Evolutionary conservation across 2,797 vertebrate species (phyloP).

Genomic region (Nyctalus aviator): DNA sequence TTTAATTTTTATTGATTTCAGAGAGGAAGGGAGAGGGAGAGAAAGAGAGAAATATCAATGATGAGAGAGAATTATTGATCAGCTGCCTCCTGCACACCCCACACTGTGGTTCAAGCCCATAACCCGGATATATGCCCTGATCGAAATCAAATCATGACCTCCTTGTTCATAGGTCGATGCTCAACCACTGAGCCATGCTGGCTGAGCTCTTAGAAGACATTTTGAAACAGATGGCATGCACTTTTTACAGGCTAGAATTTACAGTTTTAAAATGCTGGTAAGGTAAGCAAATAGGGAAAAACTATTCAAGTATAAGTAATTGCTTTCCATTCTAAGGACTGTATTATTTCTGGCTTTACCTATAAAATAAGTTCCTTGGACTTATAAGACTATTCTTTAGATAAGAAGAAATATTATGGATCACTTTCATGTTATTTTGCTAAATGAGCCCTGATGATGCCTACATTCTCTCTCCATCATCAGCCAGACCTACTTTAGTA

Average conservation of each 20-base stretch:
- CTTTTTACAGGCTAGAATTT: not conserved
- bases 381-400: not conserved
- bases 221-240: conserved; percentile 35
- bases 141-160: too few species aligned
- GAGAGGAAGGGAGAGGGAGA: too few species aligned
- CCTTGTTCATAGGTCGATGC: too few species aligned
- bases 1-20: too few species aligned
- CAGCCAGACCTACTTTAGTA: not conserved
- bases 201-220: not conserved
- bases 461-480: not conserved
- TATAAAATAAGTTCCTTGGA: not conserved
- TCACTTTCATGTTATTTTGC: not conserved
- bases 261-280: not conserved
- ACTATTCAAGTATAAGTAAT: not conserved
- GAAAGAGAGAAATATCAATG: too few species aligned
- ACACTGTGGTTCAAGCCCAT: too few species aligned
- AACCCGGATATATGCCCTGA: too few species aligned
- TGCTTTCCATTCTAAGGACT: not conserved
- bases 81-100: too few species aligned
- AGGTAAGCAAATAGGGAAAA: not conserved
- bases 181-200: too few species aligned
- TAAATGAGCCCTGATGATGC: not conserved
- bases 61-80: too few species aligned
- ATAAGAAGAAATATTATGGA: not conserved
- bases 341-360: not conserved